Conservation (phyloP, 35 echinoderm and acorn worm species). For the Lytechinus variegatus region DNA sequence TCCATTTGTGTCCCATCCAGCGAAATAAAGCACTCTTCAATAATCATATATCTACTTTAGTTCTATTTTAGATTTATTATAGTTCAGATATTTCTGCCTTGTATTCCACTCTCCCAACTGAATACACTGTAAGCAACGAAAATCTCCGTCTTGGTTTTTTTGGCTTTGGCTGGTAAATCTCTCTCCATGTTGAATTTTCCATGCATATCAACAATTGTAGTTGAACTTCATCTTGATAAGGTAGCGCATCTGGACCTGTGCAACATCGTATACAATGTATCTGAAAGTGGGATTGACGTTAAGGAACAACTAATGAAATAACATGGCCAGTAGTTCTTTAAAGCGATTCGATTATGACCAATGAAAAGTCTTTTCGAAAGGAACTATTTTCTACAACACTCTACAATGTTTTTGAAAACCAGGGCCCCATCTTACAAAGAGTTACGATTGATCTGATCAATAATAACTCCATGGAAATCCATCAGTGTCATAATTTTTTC, state of each 20-base stretch:
- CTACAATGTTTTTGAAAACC: too few relatives aligned
- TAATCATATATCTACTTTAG: neutral
- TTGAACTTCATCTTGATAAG: conserved; percentile 92
- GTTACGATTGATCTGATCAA: too few relatives aligned
- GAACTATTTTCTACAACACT: too few relatives aligned
- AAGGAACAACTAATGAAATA: conserved; percentile 35
- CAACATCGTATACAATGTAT: conserved; percentile 97
- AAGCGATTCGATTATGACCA: too few relatives aligned
- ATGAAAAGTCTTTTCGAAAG: too few relatives aligned
- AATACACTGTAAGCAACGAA: neutral
- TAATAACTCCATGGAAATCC: too few relatives aligned
- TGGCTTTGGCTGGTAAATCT: neutral
- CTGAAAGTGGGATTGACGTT: conserved; percentile 58
- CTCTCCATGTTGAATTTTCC: neutral
- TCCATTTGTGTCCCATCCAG: neutral
- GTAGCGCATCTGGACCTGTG: conserved; percentile 92
- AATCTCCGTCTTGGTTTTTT: neutral
- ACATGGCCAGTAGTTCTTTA: neutral
- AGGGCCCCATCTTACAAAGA: too few relatives aligned
- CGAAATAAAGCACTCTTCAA: neutral
- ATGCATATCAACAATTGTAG: conserved; percentile 49
- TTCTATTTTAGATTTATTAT: neutral
- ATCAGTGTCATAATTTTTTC: too few relatives aligned
- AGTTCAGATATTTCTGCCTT: neutral
- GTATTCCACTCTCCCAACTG: neutral